These are phyloP conservation scores for Epirrhoe alternata DNA, from an alignment of 2,888 invertebrate genomes.

Conservation along the genomic window DNA sequence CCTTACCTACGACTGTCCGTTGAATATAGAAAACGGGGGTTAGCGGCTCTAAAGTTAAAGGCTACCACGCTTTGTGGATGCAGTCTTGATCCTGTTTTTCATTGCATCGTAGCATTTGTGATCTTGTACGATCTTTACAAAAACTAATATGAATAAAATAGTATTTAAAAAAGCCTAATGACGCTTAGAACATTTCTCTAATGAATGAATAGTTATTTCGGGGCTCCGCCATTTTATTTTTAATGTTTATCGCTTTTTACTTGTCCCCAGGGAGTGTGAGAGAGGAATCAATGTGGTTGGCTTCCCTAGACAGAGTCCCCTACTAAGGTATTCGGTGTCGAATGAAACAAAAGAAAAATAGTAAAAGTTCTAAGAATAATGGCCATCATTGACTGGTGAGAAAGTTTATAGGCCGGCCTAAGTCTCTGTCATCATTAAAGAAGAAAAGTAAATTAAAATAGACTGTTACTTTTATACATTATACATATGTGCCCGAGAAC, in stretches of 20 bases:
- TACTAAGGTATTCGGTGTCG: slow-evolving; percentile 13
- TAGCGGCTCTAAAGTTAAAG: too few species aligned
- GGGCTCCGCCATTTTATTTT: slow-evolving; percentile 75
- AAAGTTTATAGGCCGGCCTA: too few species aligned
- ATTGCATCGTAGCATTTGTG: not conserved
- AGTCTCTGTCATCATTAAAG: too few species aligned
- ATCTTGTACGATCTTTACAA: not conserved
- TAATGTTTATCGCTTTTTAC: slow-evolving; percentile 82
- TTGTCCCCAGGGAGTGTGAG: slow-evolving; percentile 70
- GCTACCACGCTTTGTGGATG: too few species aligned
- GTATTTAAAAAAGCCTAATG: slow-evolving; percentile 22
- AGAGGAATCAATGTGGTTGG: slow-evolving; percentile 80
- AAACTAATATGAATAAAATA: slow-evolving; percentile 21
- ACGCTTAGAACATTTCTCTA: slow-evolving; percentile 27
- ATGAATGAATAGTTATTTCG: slow-evolving; percentile 36
- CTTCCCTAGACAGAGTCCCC: slow-evolving; percentile 50
- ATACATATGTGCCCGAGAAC: too few species aligned
- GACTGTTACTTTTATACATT: too few species aligned
- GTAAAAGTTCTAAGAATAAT: too few species aligned
- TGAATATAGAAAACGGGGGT: too few species aligned
- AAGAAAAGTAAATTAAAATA: too few species aligned
- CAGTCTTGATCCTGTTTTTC: too few species aligned
- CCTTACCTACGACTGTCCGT: too few species aligned
- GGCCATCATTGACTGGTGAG: too few species aligned
- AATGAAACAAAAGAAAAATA: not conserved